phyloP scores from a whole-genome alignment of 2,113 vertebrate genomes.

The Osmerus mordax region DNA sequence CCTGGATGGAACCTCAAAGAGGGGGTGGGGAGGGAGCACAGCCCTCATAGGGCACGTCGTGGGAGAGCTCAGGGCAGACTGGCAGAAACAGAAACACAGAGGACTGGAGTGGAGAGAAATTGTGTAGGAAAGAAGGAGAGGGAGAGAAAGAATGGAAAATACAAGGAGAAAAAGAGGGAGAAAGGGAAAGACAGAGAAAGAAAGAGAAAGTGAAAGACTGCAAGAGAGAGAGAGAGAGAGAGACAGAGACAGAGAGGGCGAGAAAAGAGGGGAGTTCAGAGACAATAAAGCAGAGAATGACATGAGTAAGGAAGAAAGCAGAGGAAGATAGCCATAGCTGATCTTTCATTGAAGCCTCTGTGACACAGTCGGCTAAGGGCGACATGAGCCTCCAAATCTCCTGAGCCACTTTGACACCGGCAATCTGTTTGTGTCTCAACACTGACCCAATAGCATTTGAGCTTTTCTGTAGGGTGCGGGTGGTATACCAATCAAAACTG shows the following conservation, averaged over 20 bases:
- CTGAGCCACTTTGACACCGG: too few relatives aligned
- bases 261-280: not conserved
- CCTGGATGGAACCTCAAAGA: slow-evolving; percentile 4
- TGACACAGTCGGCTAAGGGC: too few relatives aligned
- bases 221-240: slow-evolving; percentile 7
- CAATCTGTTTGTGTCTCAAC: too few relatives aligned
- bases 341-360: too few relatives aligned
- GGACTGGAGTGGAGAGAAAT: not conserved
- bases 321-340: not conserved
- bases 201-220: slow-evolving; percentile 15
- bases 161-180: slow-evolving; percentile 22
- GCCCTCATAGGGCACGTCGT: too few relatives aligned
- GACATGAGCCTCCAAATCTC: too few relatives aligned
- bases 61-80: too few relatives aligned
- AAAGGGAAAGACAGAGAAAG: slow-evolving; percentile 32
- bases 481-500: too few relatives aligned
- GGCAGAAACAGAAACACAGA: not conserved
- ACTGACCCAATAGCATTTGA: too few relatives aligned
- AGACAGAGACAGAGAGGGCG: slow-evolving; percentile 14
- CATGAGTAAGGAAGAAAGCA: not conserved
- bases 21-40: not conserved
- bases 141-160: slow-evolving; percentile 48
- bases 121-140: slow-evolving; percentile 14
- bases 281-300: not conserved
- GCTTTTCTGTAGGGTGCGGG: too few relatives aligned